Conservation (phyloP, 2,797 vertebrate species). For the Pseudotriccus pelzelni region DNA sequence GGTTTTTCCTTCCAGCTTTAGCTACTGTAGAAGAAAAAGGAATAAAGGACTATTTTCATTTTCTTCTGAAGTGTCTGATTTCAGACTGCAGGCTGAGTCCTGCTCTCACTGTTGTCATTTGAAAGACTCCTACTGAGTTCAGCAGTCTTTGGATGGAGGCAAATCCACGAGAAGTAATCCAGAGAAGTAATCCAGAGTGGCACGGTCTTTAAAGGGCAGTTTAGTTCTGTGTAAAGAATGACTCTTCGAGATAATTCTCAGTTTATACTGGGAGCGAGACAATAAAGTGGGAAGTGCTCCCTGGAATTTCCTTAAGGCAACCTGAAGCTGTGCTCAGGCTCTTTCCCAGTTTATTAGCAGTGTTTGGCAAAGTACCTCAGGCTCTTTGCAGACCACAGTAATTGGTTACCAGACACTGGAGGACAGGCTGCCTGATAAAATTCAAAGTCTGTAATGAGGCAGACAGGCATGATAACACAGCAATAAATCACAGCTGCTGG, state of each 20-base stretch:
- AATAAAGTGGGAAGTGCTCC: conserved; percentile 40
- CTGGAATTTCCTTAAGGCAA: conserved; percentile 56
- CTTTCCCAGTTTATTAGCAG: conserved; percentile 46
- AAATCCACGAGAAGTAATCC: not conserved
- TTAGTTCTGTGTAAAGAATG: not conserved
- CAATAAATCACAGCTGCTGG: conserved; percentile 64
- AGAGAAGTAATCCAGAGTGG: not conserved
- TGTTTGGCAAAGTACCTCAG: conserved; percentile 53
- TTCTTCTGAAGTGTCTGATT: not conserved
- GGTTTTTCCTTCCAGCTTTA: not conserved
- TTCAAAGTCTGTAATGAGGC: conserved; percentile 46
- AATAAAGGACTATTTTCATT: not conserved
- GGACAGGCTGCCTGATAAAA: conserved; percentile 61
- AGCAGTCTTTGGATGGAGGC: not conserved
- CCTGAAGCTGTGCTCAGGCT: conserved; percentile 22
- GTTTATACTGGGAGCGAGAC: conserved; percentile 35
- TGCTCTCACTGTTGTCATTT: not conserved
- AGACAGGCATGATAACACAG: conserved; percentile 51
- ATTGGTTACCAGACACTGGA: conserved; percentile 51
- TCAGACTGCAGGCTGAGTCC: not conserved
- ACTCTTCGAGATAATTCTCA: not conserved
- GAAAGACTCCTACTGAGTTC: not conserved
- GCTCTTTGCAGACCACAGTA: conserved; percentile 55
- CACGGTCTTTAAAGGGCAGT: not conserved
- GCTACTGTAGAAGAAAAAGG: not conserved